A percentile compares a stretch with the other conserved stretches of the same genome.
Evolutionary conservation across 2,888 invertebrate species (phyloP).

Genomic region (Papilio elwesi): DNA sequence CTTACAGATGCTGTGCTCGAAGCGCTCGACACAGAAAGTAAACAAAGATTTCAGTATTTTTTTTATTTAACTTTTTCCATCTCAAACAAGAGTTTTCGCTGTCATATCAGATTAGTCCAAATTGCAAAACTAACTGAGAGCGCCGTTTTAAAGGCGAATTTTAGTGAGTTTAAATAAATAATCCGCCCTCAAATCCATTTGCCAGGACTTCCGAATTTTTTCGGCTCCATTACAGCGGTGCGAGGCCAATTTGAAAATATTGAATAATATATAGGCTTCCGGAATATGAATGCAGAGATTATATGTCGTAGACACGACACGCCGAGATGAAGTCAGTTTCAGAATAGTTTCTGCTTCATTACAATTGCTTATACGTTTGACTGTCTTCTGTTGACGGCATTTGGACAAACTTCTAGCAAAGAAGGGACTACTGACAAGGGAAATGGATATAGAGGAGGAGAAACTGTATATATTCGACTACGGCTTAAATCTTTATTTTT

Average conservation of each 20-base stretch:
- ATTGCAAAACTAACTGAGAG: conserved; percentile 42
- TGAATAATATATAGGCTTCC: conserved; percentile 71
- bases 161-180: conserved; percentile 71
- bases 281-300: conserved; percentile 66
- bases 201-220: conserved; percentile 71
- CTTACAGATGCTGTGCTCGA: too few relatives aligned
- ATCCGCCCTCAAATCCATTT: conserved; percentile 76
- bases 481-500: too few relatives aligned
- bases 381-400: too few relatives aligned
- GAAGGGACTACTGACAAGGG: too few relatives aligned
- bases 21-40: not conserved
- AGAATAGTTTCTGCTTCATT: too few relatives aligned
- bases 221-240: conserved; percentile 73
- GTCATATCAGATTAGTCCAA: conserved; percentile 46
- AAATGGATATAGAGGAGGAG: too few relatives aligned
- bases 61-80: not conserved
- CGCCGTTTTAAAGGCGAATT: conserved; percentile 53
- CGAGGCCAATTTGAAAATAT: conserved; percentile 80
- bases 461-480: too few relatives aligned
- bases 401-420: too few relatives aligned
- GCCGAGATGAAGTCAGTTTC: too few relatives aligned
- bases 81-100: conserved; percentile 29
- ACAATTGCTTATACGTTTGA: too few relatives aligned
- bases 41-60: not conserved
- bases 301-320: conserved; percentile 41